phyloP scores from a whole-genome alignment of 2,888 invertebrate species.

The Mactromeris polynyma region DNA sequence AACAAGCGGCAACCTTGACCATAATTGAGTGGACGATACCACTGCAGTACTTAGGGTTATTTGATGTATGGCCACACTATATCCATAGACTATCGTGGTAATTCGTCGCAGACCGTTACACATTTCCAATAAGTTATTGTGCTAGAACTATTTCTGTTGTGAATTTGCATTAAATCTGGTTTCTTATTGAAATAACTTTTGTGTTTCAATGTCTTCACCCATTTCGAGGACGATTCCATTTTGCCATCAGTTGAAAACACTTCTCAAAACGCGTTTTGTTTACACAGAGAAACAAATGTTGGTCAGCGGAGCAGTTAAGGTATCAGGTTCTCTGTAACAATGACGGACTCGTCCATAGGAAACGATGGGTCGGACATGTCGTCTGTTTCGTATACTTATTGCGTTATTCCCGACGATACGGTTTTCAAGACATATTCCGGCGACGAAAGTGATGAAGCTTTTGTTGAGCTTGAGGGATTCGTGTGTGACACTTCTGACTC shows the following conservation, averaged over 20 bases:
- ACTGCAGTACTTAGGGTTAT: background rate
- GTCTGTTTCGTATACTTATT: background rate
- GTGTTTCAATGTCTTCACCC: background rate
- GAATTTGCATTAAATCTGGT: background rate
- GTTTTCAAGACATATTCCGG: background rate
- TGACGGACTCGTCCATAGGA: background rate
- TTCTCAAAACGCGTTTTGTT: background rate
- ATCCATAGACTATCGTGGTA: too few relatives aligned
- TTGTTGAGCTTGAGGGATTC: background rate
- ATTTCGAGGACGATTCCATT: background rate
- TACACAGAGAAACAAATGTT: background rate
- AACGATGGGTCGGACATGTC: background rate
- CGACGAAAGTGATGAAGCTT: background rate
- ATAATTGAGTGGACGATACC: background rate
- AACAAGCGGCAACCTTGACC: background rate
- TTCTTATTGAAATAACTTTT: background rate
- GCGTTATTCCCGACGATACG: background rate
- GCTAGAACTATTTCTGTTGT: too few relatives aligned
- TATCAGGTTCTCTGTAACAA: background rate
- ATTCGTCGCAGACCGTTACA: too few relatives aligned
- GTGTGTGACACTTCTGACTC: background rate
- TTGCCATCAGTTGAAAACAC: background rate
- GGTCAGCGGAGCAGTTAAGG: background rate
- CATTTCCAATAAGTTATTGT: too few relatives aligned
- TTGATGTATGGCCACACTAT: background rate